phyloP scores from a whole-genome alignment of 2,113 vertebrate genomes.

The Alexandromys fortis region DNA sequence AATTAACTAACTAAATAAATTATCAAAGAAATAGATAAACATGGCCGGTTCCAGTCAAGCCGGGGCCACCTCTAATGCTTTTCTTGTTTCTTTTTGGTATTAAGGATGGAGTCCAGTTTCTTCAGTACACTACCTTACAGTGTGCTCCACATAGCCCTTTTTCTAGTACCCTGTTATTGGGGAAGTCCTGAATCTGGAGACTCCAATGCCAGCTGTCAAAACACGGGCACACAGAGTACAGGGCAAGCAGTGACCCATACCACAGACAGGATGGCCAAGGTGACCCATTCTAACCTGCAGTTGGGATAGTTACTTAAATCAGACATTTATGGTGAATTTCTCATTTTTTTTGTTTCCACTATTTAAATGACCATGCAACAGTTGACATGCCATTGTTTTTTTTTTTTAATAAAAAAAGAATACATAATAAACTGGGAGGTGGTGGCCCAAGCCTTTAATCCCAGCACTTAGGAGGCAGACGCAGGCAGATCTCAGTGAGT shows the following conservation, averaged over 20 bases:
- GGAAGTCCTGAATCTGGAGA: not conserved
- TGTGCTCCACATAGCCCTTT: not conserved
- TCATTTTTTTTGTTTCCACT: not conserved
- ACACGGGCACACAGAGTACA: not conserved
- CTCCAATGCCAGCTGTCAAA: not conserved
- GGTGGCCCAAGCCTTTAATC: not conserved
- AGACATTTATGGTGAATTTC: not conserved
- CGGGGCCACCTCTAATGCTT: not conserved
- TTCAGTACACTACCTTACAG: not conserved
- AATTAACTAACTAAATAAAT: not conserved
- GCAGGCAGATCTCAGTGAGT: not conserved
- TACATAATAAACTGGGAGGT: not conserved
- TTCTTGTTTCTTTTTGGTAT: not conserved
- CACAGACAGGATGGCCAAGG: not conserved
- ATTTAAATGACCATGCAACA: not conserved
- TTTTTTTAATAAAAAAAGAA: constrained; percentile 48
- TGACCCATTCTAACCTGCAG: not conserved
- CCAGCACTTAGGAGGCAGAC: too few species aligned
- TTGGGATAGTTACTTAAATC: not conserved
- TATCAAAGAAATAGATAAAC: not conserved
- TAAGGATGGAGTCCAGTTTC: not conserved
- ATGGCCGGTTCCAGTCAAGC: not conserved
- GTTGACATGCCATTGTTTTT: not conserved
- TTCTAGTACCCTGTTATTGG: not conserved
- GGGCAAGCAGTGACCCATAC: not conserved